Percentiles rank a stretch among this genome's conserved stretches.
Conservation (phyloP, 2,888 invertebrate genomes). For the Falcaria lacertinaria region DNA sequence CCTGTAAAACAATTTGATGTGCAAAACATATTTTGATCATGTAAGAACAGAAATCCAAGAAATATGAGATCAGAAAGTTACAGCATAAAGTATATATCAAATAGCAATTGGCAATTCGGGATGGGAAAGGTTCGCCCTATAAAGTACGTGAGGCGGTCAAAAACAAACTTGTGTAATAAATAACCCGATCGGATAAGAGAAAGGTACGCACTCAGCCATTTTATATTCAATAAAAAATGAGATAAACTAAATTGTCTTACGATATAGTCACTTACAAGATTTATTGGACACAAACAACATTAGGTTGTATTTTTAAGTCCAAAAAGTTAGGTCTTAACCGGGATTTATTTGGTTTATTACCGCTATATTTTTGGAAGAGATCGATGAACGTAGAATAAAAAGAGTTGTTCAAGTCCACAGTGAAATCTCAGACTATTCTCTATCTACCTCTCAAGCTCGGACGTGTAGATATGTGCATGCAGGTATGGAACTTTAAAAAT, state of each 20-base stretch:
- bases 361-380: too few relatives aligned
- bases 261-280: constrained; percentile 55
- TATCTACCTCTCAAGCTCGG: too few relatives aligned
- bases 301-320: constrained; percentile 2
- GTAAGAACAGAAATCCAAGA: constrained; percentile 47
- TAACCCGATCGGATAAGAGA: constrained; percentile 75
- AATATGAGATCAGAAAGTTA: constrained; percentile 66
- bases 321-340: neutral
- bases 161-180: constrained; percentile 78
- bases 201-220: constrained; percentile 70
- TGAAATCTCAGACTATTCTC: too few relatives aligned
- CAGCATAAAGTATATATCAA: constrained; percentile 72
- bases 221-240: constrained; percentile 77
- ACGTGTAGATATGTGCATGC: too few relatives aligned
- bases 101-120: constrained; percentile 75
- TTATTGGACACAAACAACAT: constrained; percentile 39
- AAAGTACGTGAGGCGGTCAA: constrained; percentile 78
- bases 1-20: neutral
- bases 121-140: constrained; percentile 74
- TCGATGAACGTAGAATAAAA: too few relatives aligned
- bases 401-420: too few relatives aligned
- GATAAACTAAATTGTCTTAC: constrained; percentile 68
- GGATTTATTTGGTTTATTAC: too few relatives aligned
- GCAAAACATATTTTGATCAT: constrained; percentile 1
- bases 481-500: too few relatives aligned